Evolutionary conservation across 2,113 vertebrate genomes (phyloP).

Genomic region (Cheilinus undulatus): DNA sequence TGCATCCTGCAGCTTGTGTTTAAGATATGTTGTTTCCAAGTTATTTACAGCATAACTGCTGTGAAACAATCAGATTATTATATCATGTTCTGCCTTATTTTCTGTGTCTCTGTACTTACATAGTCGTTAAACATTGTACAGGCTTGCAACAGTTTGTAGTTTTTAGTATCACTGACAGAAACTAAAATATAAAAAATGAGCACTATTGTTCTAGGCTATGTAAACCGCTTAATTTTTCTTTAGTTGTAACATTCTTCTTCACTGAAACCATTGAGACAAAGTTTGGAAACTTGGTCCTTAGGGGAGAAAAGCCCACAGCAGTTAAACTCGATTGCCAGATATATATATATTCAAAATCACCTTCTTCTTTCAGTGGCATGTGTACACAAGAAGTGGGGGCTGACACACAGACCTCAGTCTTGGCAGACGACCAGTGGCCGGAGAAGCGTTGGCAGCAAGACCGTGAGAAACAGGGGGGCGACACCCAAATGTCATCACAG

Average conservation of each 20-base stretch:
- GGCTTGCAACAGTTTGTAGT: no score
- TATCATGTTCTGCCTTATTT: no score
- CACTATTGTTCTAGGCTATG: not conserved
- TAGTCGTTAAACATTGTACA: no score
- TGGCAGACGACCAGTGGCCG: conserved; percentile 86
- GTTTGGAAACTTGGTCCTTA: conserved; percentile 67
- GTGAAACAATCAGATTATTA: no score
- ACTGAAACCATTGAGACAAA: conserved; percentile 36
- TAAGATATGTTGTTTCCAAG: no score
- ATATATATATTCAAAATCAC: conserved; percentile 70
- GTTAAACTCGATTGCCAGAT: conserved; percentile 73
- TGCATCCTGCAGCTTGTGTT: no score
- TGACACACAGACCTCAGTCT: conserved; percentile 83
- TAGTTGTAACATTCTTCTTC: conserved; percentile 21
- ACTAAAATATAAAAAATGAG: no score
- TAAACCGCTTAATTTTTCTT: conserved; percentile 30
- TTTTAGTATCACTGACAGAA: no score
- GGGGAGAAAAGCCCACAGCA: conserved; percentile 41
- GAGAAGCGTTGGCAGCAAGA: conserved; percentile 85
- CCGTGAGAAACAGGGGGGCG: conserved; percentile 94
- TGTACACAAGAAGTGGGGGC: conserved; percentile 82
- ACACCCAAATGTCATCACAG: conserved; percentile 93
- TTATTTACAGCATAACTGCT: no score
- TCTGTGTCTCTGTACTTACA: no score
- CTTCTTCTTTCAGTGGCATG: conserved; percentile 79